Evolutionary conservation across 2,888 invertebrate genomes (phyloP).

Genomic region (Lomographa bimaculata): DNA sequence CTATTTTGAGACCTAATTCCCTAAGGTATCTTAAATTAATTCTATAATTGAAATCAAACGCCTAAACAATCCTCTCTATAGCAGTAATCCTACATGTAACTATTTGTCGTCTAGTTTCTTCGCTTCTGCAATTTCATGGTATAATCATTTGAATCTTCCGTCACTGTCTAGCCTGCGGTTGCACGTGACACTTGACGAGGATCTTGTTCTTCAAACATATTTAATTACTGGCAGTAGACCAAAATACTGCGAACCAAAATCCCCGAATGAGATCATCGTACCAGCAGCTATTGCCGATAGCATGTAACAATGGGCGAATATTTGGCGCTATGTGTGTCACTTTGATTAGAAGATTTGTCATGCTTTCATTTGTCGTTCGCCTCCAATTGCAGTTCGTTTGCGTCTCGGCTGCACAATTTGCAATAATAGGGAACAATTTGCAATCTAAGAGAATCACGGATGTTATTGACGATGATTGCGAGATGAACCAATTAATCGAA

Average conservation of each 20-base stretch:
- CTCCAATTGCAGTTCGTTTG: constrained; percentile 57
- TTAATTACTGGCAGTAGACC: constrained; percentile 3
- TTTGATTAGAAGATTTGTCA: constrained; percentile 57
- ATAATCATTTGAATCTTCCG: no score
- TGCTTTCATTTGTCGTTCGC: constrained; percentile 43
- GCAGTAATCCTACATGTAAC: no score
- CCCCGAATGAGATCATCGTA: constrained; percentile 49
- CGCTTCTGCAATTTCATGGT: no score
- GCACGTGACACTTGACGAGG: constrained; percentile 6
- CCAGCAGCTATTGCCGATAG: constrained; percentile 16
- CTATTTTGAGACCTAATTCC: no score
- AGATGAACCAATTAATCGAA: no score
- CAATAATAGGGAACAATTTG: constrained; percentile 16
- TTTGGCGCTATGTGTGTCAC: constrained; percentile 51
- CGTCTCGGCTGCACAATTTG: constrained; percentile 20
- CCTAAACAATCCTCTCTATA: no score
- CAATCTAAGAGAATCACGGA: constrained; percentile 9
- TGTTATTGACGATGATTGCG: background rate
- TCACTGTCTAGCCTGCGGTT: no score
- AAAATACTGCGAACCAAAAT: no score
- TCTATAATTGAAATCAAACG: no score
- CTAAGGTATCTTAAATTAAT: no score
- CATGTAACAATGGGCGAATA: constrained; percentile 47
- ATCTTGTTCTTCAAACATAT: constrained; percentile 3
- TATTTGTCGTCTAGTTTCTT: no score